Evolutionary conservation across 2,113 vertebrate species (phyloP), one percentile per base, ranked within the genome.

Genomic region (Castor canadensis): DNA sequence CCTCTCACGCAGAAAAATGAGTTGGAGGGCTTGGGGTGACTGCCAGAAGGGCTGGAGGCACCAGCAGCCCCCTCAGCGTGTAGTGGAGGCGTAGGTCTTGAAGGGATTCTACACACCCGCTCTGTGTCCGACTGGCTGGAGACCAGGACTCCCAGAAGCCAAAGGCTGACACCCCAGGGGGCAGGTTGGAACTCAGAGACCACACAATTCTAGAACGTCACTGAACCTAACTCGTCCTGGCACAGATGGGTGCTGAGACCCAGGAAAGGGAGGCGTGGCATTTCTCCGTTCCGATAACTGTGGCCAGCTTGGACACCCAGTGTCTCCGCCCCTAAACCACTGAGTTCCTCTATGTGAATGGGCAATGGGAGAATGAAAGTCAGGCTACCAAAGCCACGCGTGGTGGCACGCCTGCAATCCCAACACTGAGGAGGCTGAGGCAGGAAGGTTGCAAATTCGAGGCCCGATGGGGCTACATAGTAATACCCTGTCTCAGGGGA

Each of bases 351-450:
- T 35, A 49, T 9, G 26, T 1, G 45, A 47, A n/a, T 0, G 30
- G 17, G 32, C 11, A 19, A 22, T 56, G 35, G 30, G 35, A 13
- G 35, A 13, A 28, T 7, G 0, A 0, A 60, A 45, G 45, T 28
- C 3, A 5, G 1, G n/a, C 81, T 67, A 11, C 66, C 35, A 4
- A n/a, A 17, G 35, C 15, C 17, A 17, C 32, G n/a, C n/a, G n/a
- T n/a, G n/a, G n/a, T 38, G 7, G 4, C 20, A n/a, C 4, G 26
- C 35, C 64, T 30, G 7, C 52, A 22, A 86, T 19, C 66, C 24
- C n/a, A 32, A 22, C 15, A 49, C 47, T 52, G 30, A 69, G n/a
- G 47, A 71, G 66, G 52, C 38, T 30, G 38, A 82, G 16, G 38
- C 54, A n/a, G n/a, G 20, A 49, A 9, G 60, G n/a, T 83, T 12